Percentiles rank a stretch among this genome's conserved stretches.
Conservation (phyloP, 2,113 vertebrate genomes). For the Psettodes erumei region DNA sequence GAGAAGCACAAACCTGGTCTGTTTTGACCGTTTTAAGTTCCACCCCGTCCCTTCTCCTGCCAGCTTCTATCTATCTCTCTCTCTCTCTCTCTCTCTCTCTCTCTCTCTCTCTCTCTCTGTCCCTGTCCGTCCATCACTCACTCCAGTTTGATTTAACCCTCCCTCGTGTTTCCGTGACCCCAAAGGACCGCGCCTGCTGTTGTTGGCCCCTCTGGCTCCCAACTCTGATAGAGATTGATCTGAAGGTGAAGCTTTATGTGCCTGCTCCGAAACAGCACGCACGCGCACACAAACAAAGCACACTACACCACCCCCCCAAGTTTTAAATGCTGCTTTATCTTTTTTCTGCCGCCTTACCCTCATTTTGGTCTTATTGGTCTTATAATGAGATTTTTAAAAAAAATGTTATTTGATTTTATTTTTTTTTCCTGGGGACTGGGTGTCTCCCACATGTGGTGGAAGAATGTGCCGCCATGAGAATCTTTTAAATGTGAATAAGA, state of each 20-base stretch:
- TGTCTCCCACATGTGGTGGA: slow-evolving; percentile 39
- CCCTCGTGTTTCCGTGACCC: slow-evolving; percentile 6
- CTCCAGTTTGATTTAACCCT: slow-evolving; percentile 13
- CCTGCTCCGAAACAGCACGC: slow-evolving; percentile 18
- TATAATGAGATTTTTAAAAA: slow-evolving; percentile 25
- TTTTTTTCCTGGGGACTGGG: slow-evolving; percentile 18
- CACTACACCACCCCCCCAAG: slow-evolving; percentile 8
- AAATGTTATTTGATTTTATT: neutral
- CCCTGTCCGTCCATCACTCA: neutral
- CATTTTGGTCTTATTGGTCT: slow-evolving; percentile 45
- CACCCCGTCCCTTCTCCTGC: neutral
- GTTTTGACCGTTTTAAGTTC: slow-evolving; percentile 1
- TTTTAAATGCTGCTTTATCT: slow-evolving; percentile 72
- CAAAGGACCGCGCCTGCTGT: neutral
- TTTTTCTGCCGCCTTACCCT: slow-evolving; percentile 14
- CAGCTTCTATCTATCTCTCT: neutral
- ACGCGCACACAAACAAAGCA: neutral
- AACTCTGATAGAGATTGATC: slow-evolving; percentile 39
- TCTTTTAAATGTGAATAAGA: slow-evolving; percentile 77
- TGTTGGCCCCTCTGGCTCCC: slow-evolving; percentile 21
- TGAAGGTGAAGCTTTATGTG: slow-evolving; percentile 49
- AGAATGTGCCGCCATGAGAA: slow-evolving; percentile 63
- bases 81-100: neutral
- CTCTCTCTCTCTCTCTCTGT: neutral
- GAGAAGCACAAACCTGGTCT: neutral